Evolutionary conservation across 2,797 vertebrate genomes (phyloP).

Genomic region (Coracias cyanogaster): DNA sequence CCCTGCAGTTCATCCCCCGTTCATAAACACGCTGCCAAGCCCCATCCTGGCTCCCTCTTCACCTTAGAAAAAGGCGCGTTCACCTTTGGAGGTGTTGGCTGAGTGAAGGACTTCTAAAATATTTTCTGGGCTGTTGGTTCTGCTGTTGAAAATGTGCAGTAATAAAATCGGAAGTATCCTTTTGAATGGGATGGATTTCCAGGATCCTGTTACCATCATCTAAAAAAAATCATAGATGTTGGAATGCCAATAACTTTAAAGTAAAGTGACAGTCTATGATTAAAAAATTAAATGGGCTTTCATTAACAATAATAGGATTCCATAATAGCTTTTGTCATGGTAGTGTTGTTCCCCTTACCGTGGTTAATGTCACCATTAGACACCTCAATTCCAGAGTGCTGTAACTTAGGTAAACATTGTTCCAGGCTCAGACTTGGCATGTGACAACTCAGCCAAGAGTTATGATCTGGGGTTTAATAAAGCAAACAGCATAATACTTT

Average conservation of each 20-base stretch:
- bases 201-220: background rate
- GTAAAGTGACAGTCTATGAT: constrained; percentile 43
- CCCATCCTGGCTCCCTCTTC: background rate
- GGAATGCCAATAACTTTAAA: background rate
- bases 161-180: background rate
- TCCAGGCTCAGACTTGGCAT: background rate
- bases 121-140: background rate
- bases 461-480: background rate
- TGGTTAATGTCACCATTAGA: constrained; percentile 51
- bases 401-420: background rate
- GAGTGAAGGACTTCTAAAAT: background rate
- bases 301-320: constrained; percentile 59
- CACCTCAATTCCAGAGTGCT: background rate
- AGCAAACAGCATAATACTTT: background rate
- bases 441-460: background rate
- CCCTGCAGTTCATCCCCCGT: background rate
- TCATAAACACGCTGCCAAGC: background rate
- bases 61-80: background rate
- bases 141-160: background rate
- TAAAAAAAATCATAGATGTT: background rate
- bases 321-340: constrained; percentile 46
- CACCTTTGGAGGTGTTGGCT: background rate
- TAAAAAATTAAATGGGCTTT: constrained; percentile 67
- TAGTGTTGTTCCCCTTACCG: constrained; percentile 35
- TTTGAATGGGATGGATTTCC: background rate